These are phyloP conservation scores for Lithobius niger DNA, from an alignment of 1,140 invertebrate genomes.

Conservation along the genomic window DNA sequence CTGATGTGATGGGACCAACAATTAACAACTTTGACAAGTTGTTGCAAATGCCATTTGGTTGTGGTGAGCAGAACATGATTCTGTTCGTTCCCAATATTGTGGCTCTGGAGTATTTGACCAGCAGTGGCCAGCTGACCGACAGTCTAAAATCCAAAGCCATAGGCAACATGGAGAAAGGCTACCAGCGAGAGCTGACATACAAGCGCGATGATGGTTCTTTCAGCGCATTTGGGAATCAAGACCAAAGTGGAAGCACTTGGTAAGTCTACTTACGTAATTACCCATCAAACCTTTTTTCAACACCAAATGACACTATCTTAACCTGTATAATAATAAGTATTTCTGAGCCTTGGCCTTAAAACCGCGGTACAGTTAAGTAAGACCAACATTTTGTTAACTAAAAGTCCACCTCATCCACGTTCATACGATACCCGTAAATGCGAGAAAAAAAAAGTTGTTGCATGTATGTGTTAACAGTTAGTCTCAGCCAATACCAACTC, in stretches of 20 bases:
- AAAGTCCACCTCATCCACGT: too few relatives aligned
- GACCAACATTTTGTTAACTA: too few relatives aligned
- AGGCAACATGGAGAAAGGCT: constrained; percentile 60
- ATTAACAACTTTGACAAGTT: constrained; percentile 58
- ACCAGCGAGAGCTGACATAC: constrained; percentile 79
- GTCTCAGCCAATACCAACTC: too few relatives aligned
- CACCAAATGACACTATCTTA: too few relatives aligned
- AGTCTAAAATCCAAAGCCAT: constrained; percentile 57
- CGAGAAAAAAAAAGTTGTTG: too few relatives aligned
- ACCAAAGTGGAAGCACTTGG: constrained; percentile 82
- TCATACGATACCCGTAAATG: too few relatives aligned
- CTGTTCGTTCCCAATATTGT: constrained; percentile 84
- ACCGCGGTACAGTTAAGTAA: too few relatives aligned
- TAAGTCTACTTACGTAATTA: constrained; percentile 27
- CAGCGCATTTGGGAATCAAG: constrained; percentile 73
- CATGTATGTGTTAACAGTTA: too few relatives aligned
- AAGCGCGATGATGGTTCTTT: constrained; percentile 82
- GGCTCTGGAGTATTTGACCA: constrained; percentile 58
- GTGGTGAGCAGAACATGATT: constrained; percentile 90
- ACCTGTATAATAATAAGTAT: too few relatives aligned
- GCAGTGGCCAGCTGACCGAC: constrained; percentile 43
- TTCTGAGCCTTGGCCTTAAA: neutral
- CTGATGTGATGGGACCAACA: constrained; percentile 58
- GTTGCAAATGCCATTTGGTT: constrained; percentile 68
- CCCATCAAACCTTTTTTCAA: neutral